Percentiles rank a stretch among this genome's conserved stretches.
Evolutionary conservation across 2,888 invertebrate species (phyloP).

Genomic region (Actias luna): DNA sequence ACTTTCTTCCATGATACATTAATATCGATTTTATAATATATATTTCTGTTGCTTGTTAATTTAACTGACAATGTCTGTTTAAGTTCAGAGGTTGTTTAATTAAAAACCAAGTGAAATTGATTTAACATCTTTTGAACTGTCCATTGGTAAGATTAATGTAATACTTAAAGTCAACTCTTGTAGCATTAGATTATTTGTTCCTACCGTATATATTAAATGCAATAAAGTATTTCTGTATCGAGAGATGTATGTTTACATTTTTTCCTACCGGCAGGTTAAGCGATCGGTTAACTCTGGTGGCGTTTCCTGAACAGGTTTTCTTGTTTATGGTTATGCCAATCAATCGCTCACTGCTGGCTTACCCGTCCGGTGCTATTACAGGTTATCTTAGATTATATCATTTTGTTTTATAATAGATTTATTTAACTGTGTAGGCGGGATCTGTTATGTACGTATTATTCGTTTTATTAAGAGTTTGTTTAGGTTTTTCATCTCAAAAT

Average conservation of each 20-base stretch:
- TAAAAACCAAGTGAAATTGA: too few species aligned
- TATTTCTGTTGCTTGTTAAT: too few species aligned
- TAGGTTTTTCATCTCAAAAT: too few species aligned
- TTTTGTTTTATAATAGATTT: not conserved
- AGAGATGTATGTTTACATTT: conserved; percentile 4
- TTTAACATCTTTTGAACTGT: too few species aligned
- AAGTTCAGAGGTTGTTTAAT: too few species aligned
- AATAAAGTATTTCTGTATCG: not conserved
- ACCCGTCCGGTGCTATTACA: not conserved
- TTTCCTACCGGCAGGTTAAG: conserved; percentile 1
- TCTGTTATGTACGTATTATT: not conserved
- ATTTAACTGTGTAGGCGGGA: not conserved
- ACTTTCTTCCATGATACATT: conserved; percentile 4
- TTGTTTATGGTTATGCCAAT: conserved; percentile 1
- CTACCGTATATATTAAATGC: not conserved
- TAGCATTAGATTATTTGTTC: not conserved
- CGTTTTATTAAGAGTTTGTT: too few species aligned
- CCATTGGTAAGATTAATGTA: too few species aligned
- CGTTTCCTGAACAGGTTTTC: conserved; percentile 8
- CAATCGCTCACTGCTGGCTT: conserved; percentile 8
- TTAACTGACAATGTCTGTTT: too few species aligned
- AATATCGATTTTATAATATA: conserved; percentile 12
- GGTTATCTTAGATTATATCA: conserved; percentile 11
- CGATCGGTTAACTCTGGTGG: not conserved
- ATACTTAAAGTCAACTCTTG: not conserved